A percentile compares a stretch with the other conserved stretches of the same genome.
phyloP scores from a whole-genome alignment of 2,888 invertebrate genomes.

The Cryptocephalus primarius region DNA sequence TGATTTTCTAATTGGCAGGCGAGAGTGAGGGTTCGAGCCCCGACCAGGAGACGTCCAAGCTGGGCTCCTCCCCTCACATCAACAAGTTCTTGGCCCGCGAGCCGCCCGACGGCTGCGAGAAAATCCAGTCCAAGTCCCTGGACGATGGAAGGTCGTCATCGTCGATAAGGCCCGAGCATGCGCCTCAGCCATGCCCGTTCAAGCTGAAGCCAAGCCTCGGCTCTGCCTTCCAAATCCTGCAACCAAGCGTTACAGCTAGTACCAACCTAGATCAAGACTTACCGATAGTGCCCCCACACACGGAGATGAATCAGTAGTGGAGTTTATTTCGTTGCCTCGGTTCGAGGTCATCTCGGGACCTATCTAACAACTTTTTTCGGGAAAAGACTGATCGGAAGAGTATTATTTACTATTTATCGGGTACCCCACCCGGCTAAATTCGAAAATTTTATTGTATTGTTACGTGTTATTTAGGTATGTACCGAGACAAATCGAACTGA shows the following conservation, averaged over 20 bases:
- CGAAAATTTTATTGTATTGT: too few species aligned
- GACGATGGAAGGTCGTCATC: slow-evolving; percentile 25
- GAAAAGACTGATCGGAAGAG: too few species aligned
- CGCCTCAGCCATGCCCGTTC: slow-evolving; percentile 50
- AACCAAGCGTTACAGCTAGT: slow-evolving; percentile 24
- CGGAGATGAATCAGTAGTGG: slow-evolving; percentile 12
- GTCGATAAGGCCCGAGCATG: slow-evolving; percentile 14
- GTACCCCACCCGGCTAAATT: too few species aligned
- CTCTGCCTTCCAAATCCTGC: slow-evolving; percentile 70
- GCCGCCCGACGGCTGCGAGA: slow-evolving; percentile 86
- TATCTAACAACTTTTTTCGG: too few species aligned
- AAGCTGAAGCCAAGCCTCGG: slow-evolving; percentile 69
- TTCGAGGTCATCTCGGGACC: too few species aligned
- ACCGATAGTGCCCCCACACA: slow-evolving; percentile 29
- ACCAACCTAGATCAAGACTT: slow-evolving; percentile 18
- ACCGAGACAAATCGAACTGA: too few species aligned
- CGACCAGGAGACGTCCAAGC: slow-evolving; percentile 57
- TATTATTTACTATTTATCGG: too few species aligned
- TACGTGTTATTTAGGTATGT: too few species aligned
- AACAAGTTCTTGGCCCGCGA: slow-evolving; percentile 76
- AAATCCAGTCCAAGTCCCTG: slow-evolving; percentile 45
- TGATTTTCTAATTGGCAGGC: slow-evolving; percentile 45
- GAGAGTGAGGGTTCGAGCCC: slow-evolving; percentile 69
- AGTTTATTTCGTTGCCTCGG: background rate
- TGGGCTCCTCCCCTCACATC: slow-evolving; percentile 74